Evolutionary conservation across 1,140 invertebrate species (phyloP), one percentile per base, ranked within the genome.

Genomic region (Drosophila biarmipes): DNA sequence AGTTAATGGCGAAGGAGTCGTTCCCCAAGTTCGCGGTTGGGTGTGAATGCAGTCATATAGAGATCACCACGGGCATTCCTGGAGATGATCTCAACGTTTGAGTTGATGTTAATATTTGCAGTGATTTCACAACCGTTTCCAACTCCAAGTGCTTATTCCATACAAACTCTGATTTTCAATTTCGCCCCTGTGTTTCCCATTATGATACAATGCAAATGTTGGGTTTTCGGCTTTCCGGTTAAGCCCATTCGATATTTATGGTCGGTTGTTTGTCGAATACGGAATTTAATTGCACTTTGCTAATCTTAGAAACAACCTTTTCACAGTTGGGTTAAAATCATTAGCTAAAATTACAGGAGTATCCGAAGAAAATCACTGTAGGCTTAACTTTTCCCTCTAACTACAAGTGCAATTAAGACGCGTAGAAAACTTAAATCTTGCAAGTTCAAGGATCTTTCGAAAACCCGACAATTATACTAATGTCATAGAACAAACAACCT

Each of bases 11-110:
- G 21, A 43, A 31, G 45, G 31, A 72, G 72, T 72, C 48, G 24
- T 37, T 19, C 31, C 5, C 43, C 29, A 15, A 71, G 35, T 67
- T 81, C 49, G 38, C 74, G 12, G 14, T 54, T 17, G 19, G 6
- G 55, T 82, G 71, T 31, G 58, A 79, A 81, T 78, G 54, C 17
- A 38, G 58, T 71, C 45, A 27, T 59, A 85, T 63, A 57, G 63
- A 84, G 64, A 48, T 38, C 58, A 57, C 69, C 10, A 71, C 51
- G 4, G 6, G 8, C n/a, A 35, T 40, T 48, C 24, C 35, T 34
- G 21, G 38, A 35, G 63, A 85, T 84, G 80, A 84, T 66, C 76
- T 84, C 80, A 84, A 40, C 48, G 35, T 45, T 78, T 75, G 55
- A 49, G 52, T 46, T 46, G 46, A 17, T 53, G 6, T 52, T 37